phyloP scores from a whole-genome alignment of 2,888 invertebrate species.

The Parthenolecanium corni region DNA sequence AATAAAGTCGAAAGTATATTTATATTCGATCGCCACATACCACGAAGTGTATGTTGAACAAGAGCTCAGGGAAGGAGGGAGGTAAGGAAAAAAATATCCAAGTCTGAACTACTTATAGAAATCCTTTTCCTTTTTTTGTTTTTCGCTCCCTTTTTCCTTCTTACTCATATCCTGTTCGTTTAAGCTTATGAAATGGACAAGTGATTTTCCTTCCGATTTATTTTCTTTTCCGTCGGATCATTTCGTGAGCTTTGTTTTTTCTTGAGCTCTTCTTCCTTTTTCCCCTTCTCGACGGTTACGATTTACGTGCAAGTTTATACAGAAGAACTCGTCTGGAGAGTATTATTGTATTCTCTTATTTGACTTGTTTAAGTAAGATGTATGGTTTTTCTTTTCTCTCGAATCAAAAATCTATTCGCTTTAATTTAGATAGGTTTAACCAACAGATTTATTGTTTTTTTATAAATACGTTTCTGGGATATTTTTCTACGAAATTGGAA shows the following conservation, averaged over 20 bases:
- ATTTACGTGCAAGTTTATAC: not conserved
- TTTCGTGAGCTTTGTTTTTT: conserved; percentile 17
- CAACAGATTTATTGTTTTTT: no score
- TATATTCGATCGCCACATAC: conserved; percentile 5
- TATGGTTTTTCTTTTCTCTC: conserved; percentile 13
- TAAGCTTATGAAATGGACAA: conserved; percentile 19
- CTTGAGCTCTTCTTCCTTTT: not conserved
- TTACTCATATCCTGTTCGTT: not conserved
- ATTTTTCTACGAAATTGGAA: no score
- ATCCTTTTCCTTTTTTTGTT: not conserved
- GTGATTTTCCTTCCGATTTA: conserved; percentile 24
- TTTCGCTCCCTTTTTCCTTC: no score
- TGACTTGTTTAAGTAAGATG: conserved; percentile 19
- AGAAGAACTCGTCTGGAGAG: not conserved
- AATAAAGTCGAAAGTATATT: conserved; percentile 9
- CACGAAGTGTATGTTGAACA: not conserved
- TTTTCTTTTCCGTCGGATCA: conserved; percentile 22
- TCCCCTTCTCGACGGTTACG: not conserved
- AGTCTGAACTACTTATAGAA: conserved; percentile 8
- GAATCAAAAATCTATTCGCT: conserved; percentile 19
- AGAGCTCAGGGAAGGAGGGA: not conserved
- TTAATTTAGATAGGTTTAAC: conserved; percentile 25
- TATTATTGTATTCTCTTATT: conserved; percentile 6
- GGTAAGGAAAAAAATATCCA: not conserved
- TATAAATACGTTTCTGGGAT: no score